Evolutionary conservation across 2,797 vertebrate species (phyloP).

Genomic region (Silurus aristotelis): DNA sequence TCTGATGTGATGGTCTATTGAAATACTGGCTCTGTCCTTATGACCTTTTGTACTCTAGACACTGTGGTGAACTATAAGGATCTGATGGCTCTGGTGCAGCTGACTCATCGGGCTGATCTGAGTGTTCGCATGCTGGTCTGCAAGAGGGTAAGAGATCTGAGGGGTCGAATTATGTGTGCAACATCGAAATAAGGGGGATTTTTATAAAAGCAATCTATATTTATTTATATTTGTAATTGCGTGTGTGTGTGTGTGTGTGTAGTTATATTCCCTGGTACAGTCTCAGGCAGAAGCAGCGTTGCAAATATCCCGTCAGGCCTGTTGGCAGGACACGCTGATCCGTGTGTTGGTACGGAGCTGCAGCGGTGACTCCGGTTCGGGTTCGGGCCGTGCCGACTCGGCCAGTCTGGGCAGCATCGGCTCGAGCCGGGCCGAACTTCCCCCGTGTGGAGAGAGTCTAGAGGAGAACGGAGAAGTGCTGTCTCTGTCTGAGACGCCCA

Average conservation of each 20-base stretch:
- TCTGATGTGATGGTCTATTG: background rate
- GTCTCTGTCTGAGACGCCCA: constrained; percentile 75
- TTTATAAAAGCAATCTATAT: no score
- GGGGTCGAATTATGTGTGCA: no score
- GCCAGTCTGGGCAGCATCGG: constrained; percentile 66
- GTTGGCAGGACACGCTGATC: constrained; percentile 95
- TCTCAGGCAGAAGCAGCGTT: constrained; percentile 84
- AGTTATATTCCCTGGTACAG: constrained; percentile 91
- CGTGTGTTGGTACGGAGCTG: constrained; percentile 81
- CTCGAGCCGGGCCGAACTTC: constrained; percentile 67
- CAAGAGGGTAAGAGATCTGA: constrained; percentile 82
- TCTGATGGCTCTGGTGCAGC: constrained; percentile 88
- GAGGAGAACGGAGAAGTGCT: constrained; percentile 82
- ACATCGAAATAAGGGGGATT: no score
- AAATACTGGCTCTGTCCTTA: background rate
- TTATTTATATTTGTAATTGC: background rate
- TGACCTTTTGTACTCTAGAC: constrained; percentile 73
- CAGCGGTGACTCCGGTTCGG: constrained; percentile 61
- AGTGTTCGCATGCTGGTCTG: constrained; percentile 87
- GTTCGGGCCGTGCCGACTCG: constrained; percentile 59
- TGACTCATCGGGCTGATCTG: constrained; percentile 84
- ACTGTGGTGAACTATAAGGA: constrained; percentile 90
- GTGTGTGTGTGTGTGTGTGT: constrained; percentile 32
- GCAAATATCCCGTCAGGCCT: constrained; percentile 88
- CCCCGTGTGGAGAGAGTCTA: constrained; percentile 77